Evolutionary conservation across 1,140 invertebrate genomes (phyloP).

Genomic region (Ostrea edulis): DNA sequence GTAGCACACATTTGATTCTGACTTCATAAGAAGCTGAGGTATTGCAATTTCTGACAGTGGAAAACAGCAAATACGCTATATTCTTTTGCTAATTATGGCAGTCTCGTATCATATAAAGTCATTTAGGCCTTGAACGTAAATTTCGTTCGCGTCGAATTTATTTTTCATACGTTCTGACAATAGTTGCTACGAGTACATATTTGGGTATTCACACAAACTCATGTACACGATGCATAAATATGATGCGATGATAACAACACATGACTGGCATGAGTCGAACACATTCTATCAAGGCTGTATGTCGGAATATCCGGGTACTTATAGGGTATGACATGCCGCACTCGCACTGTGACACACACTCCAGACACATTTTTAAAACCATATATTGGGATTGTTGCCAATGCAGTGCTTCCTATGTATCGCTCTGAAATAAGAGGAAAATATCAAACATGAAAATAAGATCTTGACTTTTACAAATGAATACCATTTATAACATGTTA

Average conservation of each 20-base stretch:
- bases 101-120: background rate
- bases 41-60: background rate
- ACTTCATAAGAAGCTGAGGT: background rate
- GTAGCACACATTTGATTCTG: background rate
- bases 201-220: background rate
- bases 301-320: too few relatives aligned
- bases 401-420: background rate
- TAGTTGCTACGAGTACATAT: background rate
- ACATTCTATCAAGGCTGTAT: too few relatives aligned
- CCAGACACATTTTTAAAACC: background rate
- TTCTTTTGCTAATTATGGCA: background rate
- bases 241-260: too few relatives aligned
- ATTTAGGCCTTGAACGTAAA: background rate
- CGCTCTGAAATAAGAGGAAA: background rate
- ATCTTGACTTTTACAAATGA: background rate
- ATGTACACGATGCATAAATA: background rate
- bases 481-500: too few relatives aligned
- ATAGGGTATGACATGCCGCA: background rate
- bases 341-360: background rate
- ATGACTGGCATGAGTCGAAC: too few relatives aligned
- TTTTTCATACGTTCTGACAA: background rate
- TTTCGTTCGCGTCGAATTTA: background rate
- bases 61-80: background rate
- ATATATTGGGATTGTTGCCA: background rate
- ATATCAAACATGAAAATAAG: background rate